A percentile compares a stretch with the other conserved stretches of the same genome.
These are phyloP conservation scores for Meganola albula DNA, from an alignment of 2,888 invertebrate species.

Conservation along the genomic window DNA sequence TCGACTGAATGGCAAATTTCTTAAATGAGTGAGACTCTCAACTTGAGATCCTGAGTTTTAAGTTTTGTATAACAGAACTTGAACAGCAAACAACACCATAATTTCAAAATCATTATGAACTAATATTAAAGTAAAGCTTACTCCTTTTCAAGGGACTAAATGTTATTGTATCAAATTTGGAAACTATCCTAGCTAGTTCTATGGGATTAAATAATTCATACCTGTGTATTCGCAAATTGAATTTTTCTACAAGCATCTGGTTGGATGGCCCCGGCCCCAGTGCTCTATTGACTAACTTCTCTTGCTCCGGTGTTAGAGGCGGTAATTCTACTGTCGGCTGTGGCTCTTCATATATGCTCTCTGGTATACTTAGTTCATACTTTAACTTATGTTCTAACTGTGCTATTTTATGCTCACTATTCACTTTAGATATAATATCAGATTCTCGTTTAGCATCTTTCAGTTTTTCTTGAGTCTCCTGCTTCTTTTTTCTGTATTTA, in stretches of 20 bases:
- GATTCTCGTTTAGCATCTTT: slow-evolving; percentile 64
- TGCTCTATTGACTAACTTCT: slow-evolving; percentile 75
- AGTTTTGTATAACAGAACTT: no score
- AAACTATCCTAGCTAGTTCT: no score
- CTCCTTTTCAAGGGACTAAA: background rate
- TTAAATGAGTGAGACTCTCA: no score
- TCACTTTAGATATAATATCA: slow-evolving; percentile 66
- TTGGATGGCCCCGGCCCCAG: slow-evolving; percentile 78
- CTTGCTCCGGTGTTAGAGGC: slow-evolving; percentile 82
- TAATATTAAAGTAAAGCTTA: no score
- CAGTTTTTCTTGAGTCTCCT: slow-evolving; percentile 61
- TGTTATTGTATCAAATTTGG: background rate
- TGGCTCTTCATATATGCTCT: slow-evolving; percentile 63
- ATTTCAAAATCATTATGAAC: background rate
- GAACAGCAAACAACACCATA: no score
- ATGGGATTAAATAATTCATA: slow-evolving; percentile 15
- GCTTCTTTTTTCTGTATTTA: slow-evolving; percentile 62
- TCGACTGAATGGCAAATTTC: no score
- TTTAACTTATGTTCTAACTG: slow-evolving; percentile 64
- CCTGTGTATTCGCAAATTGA: slow-evolving; percentile 71
- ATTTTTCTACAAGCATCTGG: slow-evolving; percentile 80
- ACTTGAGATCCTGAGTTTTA: no score
- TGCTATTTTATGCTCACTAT: slow-evolving; percentile 62
- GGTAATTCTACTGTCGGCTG: slow-evolving; percentile 70
- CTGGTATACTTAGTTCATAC: slow-evolving; percentile 70